Base-by-base conservation (phyloP, 2,113 vertebrate genomes). In the Balaenoptera acutorostrata region DNA sequence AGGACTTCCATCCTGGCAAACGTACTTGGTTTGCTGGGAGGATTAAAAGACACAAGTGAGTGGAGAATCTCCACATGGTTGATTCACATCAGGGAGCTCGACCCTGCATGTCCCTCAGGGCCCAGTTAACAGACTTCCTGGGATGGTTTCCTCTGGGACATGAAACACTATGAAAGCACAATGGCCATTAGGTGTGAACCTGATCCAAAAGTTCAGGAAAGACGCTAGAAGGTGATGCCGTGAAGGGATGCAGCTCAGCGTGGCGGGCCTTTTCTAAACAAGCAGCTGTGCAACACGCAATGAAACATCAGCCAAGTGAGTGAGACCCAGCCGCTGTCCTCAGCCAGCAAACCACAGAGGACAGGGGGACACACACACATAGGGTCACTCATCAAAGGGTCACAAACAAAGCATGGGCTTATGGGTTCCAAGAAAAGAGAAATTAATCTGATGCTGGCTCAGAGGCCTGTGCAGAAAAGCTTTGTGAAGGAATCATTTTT, bases 251-350 rank as follows among this genome's bases (percentile, higher is more conserved):
- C 18, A 25, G 85, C 31, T 41, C 66, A 21, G 57, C 0, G 2
- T 0, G 21, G 15, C 4, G 5, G 74, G 14, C 12, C 36, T 36
- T 63, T 78, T 23, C 61, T 21, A 21, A 36, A n/a, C 1, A 1
- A 36, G 21, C 3, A 15, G 74, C 49, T 1, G 13, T 23, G 55
- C 23, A 21, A 23, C 2, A 17, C 0, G 41, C 5, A 5, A 33
- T 0, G 2, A 39, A 68, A 29, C 15, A 46, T 21, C 49, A 3
- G 52, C 33, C 61, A 29, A 9, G 13, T 14, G 13, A 55, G 33
- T 6, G 69, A 39, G 29, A 31, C 15, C 49, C 14, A 14, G 21
- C 23, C 25, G 25, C 33, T 36, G 33, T 8, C 52, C 27, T 39
- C 3, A 20, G 41, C 5, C 23, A 88, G 49, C 21, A 57, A 39